A percentile compares a stretch with the other conserved stretches of the same genome.
Evolutionary conservation across 23 tunicate species (phyloP).

Genomic region (Trididemnum miniatum): DNA sequence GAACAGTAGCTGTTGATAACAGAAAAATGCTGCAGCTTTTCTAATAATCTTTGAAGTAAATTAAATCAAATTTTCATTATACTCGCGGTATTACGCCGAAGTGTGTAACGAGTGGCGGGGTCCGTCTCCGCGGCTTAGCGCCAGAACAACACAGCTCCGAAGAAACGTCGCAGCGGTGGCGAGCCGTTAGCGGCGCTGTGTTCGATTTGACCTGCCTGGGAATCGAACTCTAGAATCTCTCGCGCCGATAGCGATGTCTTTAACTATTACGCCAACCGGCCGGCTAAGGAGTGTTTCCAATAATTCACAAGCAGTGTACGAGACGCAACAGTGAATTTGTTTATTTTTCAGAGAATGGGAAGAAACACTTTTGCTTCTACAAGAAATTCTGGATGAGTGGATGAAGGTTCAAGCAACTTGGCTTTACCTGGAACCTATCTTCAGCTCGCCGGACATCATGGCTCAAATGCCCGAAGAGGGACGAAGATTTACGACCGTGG

Average conservation of each 20-base stretch:
- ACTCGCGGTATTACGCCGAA: background rate
- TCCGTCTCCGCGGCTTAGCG: too few species aligned
- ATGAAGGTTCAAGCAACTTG: constrained; percentile 98
- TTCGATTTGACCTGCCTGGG: background rate
- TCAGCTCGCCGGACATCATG: constrained; percentile 99
- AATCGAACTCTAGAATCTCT: too few species aligned
- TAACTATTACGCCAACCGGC: too few species aligned
- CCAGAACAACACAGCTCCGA: background rate
- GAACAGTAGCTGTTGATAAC: too few species aligned
- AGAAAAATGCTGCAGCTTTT: background rate
- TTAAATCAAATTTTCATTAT: background rate
- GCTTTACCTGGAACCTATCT: constrained; percentile 98
- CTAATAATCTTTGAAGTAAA: background rate
- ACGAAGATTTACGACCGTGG: constrained; percentile 93
- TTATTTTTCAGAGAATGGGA: constrained; percentile 75
- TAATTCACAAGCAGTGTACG: too few species aligned
- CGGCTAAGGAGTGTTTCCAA: too few species aligned
- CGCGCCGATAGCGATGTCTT: too few species aligned
- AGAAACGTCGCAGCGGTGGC: too few species aligned
- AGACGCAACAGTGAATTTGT: background rate
- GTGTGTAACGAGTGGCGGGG: background rate
- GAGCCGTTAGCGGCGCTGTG: background rate
- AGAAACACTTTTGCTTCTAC: constrained; percentile 73
- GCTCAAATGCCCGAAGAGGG: constrained; percentile 99
- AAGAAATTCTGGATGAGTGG: constrained; percentile 98